Evolutionary conservation across 2,888 invertebrate genomes (phyloP), one percentile per base, ranked within the genome.

Genomic region (Protophormia terraenovae): DNA sequence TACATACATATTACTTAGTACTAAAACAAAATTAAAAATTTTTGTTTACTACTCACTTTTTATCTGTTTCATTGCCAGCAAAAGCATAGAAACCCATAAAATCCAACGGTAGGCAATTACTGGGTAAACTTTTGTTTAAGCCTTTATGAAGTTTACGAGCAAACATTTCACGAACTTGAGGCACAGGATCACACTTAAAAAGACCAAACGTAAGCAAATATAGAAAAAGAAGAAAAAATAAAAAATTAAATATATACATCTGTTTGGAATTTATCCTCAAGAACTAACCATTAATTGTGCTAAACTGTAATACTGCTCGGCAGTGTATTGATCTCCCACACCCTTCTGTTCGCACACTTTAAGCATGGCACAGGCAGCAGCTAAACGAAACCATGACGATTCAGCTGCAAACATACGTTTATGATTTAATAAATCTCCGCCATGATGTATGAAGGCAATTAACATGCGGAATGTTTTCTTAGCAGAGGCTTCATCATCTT

Each of bases 291-390:
- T 97, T 81, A 99, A 94, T 89, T 96, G 96, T 1, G 98, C 97
- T 38, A 99, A 94, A 90, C 97, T 97, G 91, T 98, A 98, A 93
- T 98, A 99, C 93, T 99, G 98, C 89, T 98, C 98, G 0, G 97
- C 96, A 2, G 97, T 97, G 91, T 97, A 97, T 92, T 98, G 97
- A 92, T 98, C 98, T 0, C 98, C 97, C 73, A 98, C 99, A 66
- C 97, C 97, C 91, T 98, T 98, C 92, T 99, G 98, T 90, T 99
- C 98, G 93, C 98, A 98, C 66, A 99, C 97, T 93, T 98, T 99
- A 71, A 99, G 93, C 97, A 99, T 98, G 64, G 98, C 98, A 92
- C 97, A 97, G 76, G 98, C 99, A 6, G 99, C 98, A 14, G 97
- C 96, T 50, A 99, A 93, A 81, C 99, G 94, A 62, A 99, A 92